Evolutionary conservation across 2,797 vertebrate genomes (phyloP).

Genomic region (Lateolabrax maculatus): DNA sequence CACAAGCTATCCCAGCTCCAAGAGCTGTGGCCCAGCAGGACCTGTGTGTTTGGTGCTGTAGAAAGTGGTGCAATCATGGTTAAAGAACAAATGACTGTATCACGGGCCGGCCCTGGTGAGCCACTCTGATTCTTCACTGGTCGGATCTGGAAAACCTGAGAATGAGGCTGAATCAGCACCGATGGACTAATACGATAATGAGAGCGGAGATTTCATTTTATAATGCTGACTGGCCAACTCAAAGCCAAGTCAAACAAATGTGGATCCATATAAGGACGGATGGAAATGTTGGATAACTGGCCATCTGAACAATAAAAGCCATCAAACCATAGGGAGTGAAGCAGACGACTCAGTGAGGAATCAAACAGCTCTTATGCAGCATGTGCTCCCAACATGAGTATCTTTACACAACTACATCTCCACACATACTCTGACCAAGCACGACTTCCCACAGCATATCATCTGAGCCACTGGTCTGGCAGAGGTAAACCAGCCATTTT

Average conservation of each 20-base stretch:
- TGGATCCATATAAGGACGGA: constrained; percentile 16
- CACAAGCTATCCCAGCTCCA: constrained; percentile 27
- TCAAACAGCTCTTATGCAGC: constrained; percentile 29
- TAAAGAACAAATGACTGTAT: constrained; percentile 52
- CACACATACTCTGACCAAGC: constrained; percentile 33
- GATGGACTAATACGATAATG: constrained; percentile 56
- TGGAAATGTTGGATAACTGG: constrained; percentile 32
- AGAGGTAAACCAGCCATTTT: constrained; percentile 79
- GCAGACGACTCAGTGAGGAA: constrained; percentile 9
- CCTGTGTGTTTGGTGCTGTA: constrained; percentile 15
- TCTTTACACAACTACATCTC: constrained; percentile 52
- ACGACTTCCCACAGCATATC: constrained; percentile 72
- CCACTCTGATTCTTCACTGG: constrained; percentile 31
- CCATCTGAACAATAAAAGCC: constrained; percentile 35
- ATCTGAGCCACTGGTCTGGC: constrained; percentile 78
- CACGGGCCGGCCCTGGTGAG: constrained; percentile 6
- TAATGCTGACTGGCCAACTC: constrained; percentile 16
- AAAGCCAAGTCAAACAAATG: constrained; percentile 53
- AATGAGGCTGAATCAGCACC: constrained; percentile 62
- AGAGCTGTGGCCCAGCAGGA: constrained; percentile 35
- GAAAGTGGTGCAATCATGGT: constrained; percentile 38
- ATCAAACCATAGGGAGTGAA: constrained; percentile 34
- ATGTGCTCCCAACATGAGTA: constrained; percentile 30
- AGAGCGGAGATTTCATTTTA: constrained; percentile 29
- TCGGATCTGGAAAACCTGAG: constrained; percentile 63